These are phyloP conservation scores for Acleris emargana DNA, from an alignment of 2,888 invertebrate species.

Conservation along the genomic window DNA sequence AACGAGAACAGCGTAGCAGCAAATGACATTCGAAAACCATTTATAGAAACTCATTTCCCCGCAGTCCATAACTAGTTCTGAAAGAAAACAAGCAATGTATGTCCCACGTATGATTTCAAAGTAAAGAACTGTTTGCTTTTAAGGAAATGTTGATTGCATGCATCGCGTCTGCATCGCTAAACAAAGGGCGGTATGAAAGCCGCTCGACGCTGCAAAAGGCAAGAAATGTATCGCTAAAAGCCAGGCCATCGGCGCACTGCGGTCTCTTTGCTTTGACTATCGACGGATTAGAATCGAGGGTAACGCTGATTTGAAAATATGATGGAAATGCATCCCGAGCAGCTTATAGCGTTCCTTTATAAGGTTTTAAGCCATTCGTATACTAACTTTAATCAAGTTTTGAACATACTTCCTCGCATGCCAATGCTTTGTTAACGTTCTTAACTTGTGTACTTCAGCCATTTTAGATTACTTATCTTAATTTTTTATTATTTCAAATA, in stretches of 20 bases:
- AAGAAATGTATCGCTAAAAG: conserved; percentile 62
- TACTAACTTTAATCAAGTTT: too few relatives aligned
- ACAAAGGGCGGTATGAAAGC: conserved; percentile 56
- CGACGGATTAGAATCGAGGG: conserved; percentile 40
- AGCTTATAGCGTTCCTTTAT: neutral
- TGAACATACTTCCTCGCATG: too few relatives aligned
- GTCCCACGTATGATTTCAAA: neutral
- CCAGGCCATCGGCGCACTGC: conserved; percentile 56
- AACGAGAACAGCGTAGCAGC: too few relatives aligned
- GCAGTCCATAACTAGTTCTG: neutral
- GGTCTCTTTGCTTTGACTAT: conserved; percentile 52
- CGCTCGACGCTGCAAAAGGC: conserved; percentile 39
- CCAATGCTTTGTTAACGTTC: too few relatives aligned
- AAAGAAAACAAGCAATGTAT: neutral
- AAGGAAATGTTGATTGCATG: conserved; percentile 52
- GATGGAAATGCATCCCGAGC: neutral
- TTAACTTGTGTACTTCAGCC: too few relatives aligned
- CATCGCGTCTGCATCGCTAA: conserved; percentile 49
- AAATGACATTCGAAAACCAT: too few relatives aligned
- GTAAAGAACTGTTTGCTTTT: conserved; percentile 35
- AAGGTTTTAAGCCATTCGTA: neutral
- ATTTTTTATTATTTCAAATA: too few relatives aligned
- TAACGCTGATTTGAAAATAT: conserved; percentile 11
- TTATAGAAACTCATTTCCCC: too few relatives aligned
- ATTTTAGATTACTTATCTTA: too few relatives aligned